Evolutionary conservation across 2,888 invertebrate species (phyloP).

Genomic region (Allygus modestus): DNA sequence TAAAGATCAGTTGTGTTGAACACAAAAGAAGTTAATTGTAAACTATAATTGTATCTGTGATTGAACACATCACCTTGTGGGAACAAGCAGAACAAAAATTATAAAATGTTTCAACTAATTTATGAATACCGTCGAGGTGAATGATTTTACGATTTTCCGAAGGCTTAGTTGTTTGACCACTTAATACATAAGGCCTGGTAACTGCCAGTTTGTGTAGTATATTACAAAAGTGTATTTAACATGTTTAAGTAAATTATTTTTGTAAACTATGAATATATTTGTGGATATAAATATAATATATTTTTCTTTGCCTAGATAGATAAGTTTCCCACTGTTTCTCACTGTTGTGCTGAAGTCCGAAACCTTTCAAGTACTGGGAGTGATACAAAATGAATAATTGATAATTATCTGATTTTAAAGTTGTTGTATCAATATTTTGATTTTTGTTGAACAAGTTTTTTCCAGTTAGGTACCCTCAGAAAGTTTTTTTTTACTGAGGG

Average conservation of each 20-base stretch:
- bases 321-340: not conserved
- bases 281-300: not conserved
- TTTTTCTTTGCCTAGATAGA: not conserved
- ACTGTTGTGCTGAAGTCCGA: not conserved
- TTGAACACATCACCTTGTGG: too few species aligned
- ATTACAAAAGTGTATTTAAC: not conserved
- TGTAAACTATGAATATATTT: constrained; percentile 12
- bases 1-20: too few species aligned
- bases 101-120: too few species aligned
- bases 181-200: not conserved
- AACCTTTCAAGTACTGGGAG: not conserved
- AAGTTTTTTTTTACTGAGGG: too few species aligned
- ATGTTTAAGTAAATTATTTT: constrained; percentile 19
- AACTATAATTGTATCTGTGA: too few species aligned
- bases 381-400: not conserved
- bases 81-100: too few species aligned
- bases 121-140: too few species aligned
- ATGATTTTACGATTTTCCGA: not conserved
- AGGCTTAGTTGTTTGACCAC: not conserved
- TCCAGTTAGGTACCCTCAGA: too few species aligned
- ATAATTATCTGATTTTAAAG: too few species aligned
- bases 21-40: too few species aligned
- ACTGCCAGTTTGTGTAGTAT: not conserved
- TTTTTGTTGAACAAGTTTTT: too few species aligned
- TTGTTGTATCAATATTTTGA: too few species aligned